These are phyloP conservation scores for Oophaga sylvatica DNA, from an alignment of 2,797 vertebrate species.

Conservation along the genomic window DNA sequence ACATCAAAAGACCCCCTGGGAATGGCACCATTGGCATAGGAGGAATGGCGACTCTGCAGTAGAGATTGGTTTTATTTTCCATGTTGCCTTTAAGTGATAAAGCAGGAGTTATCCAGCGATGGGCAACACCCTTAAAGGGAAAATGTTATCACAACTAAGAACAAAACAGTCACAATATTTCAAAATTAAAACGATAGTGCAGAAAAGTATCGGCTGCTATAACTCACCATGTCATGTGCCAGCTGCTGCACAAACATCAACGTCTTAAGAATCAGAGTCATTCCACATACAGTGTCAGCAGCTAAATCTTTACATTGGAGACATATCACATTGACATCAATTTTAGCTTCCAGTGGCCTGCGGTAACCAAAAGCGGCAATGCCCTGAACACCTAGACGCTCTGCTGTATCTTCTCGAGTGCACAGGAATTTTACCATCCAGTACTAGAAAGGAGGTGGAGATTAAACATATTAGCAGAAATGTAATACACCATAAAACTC, in stretches of 20 bases:
- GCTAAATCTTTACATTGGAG: slow-evolving; percentile 70
- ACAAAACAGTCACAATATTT: background rate
- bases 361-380: slow-evolving; percentile 87
- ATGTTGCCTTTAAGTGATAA: too few species aligned
- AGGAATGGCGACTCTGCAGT: too few species aligned
- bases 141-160: too few species aligned
- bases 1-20: too few species aligned
- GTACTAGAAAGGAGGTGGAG: slow-evolving; percentile 75
- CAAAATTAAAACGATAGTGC: background rate
- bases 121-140: too few species aligned
- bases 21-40: too few species aligned
- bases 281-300: slow-evolving; percentile 76
- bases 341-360: slow-evolving; percentile 74
- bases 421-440: slow-evolving; percentile 98
- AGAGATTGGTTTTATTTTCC: too few species aligned
- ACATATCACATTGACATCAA: slow-evolving; percentile 75
- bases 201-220: background rate
- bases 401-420: slow-evolving; percentile 88
- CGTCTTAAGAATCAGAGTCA: slow-evolving; percentile 88
- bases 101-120: too few species aligned
- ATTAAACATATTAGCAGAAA: background rate
- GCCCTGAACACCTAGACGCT: slow-evolving; percentile 91
- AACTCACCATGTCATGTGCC: slow-evolving; percentile 87
- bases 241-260: slow-evolving; percentile 95
- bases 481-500: background rate